Evolutionary conservation across 2,113 vertebrate species (phyloP).

Genomic region (Nerophis lumbriciformis): DNA sequence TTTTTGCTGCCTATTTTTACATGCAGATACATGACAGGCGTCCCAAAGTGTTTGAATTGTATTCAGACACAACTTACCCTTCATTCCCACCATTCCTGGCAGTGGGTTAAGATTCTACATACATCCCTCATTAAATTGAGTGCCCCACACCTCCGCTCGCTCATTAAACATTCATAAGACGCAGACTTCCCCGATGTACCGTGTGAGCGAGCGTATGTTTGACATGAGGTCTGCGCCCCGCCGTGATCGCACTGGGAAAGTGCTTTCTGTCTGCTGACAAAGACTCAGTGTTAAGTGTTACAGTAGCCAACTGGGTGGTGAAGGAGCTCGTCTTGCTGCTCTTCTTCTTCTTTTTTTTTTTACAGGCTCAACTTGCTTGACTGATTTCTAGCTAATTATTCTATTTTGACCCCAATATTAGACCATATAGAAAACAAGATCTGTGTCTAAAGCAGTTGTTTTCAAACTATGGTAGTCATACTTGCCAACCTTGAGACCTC

Average conservation of each 20-base stretch:
- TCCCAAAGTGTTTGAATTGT: conserved; percentile 39
- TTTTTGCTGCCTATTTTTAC: neutral
- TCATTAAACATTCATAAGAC: conserved; percentile 53
- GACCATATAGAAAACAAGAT: too few species aligned
- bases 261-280: conserved; percentile 42
- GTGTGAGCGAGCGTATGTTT: conserved; percentile 27
- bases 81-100: conserved; percentile 31
- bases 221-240: conserved; percentile 31
- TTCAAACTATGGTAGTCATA: too few species aligned
- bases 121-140: conserved; percentile 53
- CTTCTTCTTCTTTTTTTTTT: conserved; percentile 4
- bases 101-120: conserved; percentile 34
- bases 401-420: too few species aligned
- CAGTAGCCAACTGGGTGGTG: conserved; percentile 2
- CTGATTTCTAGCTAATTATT: too few species aligned
- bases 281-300: conserved; percentile 41
- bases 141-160: conserved; percentile 17
- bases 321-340: conserved; percentile 13
- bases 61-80: conserved; percentile 1
- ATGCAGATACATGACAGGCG: conserved; percentile 8
- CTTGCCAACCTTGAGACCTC: too few species aligned
- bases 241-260: conserved; percentile 34
- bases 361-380: neutral
- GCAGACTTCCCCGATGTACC: conserved; percentile 31
- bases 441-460: too few species aligned